Evolutionary conservation across 2,113 vertebrate species (phyloP), one percentile per base, ranked within the genome.

Genomic region (Perca schrenkii): DNA sequence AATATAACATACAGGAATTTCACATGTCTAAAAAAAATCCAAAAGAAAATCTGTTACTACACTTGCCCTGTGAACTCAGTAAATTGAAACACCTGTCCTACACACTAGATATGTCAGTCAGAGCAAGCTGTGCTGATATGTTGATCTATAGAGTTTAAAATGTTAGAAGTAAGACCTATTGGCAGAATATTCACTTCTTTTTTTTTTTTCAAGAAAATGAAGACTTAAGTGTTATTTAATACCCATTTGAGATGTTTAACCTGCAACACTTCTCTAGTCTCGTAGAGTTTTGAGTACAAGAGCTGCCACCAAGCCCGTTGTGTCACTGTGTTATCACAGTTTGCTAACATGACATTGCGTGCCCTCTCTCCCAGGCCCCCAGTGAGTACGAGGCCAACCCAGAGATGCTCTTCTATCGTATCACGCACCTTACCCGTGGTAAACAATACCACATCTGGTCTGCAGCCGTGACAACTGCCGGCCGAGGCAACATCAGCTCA

Each of bases 401-500:
- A 0, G 97, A 98, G 89, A 97, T 98, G 89, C 95, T 99, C 34
- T 98, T 98, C 95, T 99, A 99, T 90, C 96, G 97, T 36, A 99
- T 99, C 8, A 97, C 97, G 8, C 98, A 99, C 91, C 96, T 99
- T 66, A 96, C 93, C 89, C 96, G 97, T 0, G 97, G 97, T 5
- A 98, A 99, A 95, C 98, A 99, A 91, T 99, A 99, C 94, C 93
- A 97, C 94, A 97, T 99, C 67, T 99, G 98, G 98, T 96, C 99
- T 22, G 98, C 98, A 0, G 98, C 98, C 0, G 98, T 99, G 91
- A 99, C 98, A 82, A 99, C 98, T 0, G 98, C 98, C 0, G 98
- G 98, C 72, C 95, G 98, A 0, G 98, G 98, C 76, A 99, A 99
- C 96, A 95, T 97, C 92, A 99, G 98, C 5, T 95, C 99, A 94